phyloP scores from a whole-genome alignment of 2,113 vertebrate genomes.

The Channa argus region DNA sequence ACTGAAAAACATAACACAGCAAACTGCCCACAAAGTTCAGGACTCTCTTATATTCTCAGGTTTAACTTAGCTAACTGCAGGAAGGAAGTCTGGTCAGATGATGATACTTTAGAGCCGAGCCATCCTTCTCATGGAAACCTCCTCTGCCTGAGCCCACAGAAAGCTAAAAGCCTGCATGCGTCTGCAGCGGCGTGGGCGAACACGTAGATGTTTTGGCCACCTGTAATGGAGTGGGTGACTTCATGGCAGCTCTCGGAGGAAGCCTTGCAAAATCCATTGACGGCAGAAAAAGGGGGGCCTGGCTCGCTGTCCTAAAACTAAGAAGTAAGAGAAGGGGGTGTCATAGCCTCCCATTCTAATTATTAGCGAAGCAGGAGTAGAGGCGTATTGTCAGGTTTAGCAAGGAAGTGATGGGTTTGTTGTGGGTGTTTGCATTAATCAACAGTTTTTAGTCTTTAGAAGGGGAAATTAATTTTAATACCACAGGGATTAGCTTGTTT shows the following conservation, averaged over 20 bases:
- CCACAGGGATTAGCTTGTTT: not conserved
- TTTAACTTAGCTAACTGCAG: slow-evolving; percentile 24
- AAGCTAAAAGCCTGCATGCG: not conserved
- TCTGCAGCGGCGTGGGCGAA: slow-evolving; percentile 42
- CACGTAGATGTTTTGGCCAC: slow-evolving; percentile 57
- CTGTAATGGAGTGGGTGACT: slow-evolving; percentile 60
- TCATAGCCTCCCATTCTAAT: slow-evolving; percentile 35
- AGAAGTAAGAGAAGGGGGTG: slow-evolving; percentile 40
- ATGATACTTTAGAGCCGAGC: slow-evolving; percentile 21
- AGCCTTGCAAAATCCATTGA: slow-evolving; percentile 53
- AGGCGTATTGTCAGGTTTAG: slow-evolving; percentile 33
- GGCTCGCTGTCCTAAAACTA: slow-evolving; percentile 28
- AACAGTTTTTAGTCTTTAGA: slow-evolving; percentile 1
- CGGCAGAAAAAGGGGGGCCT: slow-evolving; percentile 30
- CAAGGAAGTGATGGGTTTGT: slow-evolving; percentile 37
- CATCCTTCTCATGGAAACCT: slow-evolving; percentile 47
- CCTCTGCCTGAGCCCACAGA: slow-evolving; percentile 27
- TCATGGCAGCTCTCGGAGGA: slow-evolving; percentile 51
- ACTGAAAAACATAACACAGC: not conserved
- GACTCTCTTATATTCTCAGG: not conserved
- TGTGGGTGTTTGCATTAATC: slow-evolving; percentile 39
- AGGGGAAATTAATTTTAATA: not conserved
- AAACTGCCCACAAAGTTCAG: not conserved
- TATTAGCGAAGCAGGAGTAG: slow-evolving; percentile 55
- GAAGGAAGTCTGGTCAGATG: slow-evolving; percentile 38